A percentile compares a stretch with the other conserved stretches of the same genome.
These are phyloP conservation scores for Nothobranchius kuhntae DNA, from an alignment of 2,113 vertebrate genomes.

Conservation along the genomic window DNA sequence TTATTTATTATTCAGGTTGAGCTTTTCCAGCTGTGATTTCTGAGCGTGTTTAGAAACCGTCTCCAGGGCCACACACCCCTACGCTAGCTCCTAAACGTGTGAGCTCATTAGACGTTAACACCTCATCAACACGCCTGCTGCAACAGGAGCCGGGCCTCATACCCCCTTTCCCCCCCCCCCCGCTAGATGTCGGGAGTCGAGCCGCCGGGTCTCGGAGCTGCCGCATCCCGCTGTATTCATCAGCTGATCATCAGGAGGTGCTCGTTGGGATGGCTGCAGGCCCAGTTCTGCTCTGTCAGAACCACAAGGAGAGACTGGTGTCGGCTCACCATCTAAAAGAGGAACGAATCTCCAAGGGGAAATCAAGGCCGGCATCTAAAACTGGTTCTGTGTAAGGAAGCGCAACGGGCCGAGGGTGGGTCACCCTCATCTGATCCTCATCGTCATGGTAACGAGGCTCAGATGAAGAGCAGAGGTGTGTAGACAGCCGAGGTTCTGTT, in stretches of 20 bases:
- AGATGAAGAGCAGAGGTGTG: not conserved
- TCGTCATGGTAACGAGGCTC: constrained; percentile 26
- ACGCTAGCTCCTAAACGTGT: constrained; percentile 28
- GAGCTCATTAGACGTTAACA: constrained; percentile 56
- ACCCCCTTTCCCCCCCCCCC: constrained; percentile 13
- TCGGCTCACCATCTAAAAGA: constrained; percentile 21
- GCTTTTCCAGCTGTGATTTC: not conserved
- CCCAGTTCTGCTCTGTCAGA: constrained; percentile 5
- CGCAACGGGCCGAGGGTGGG: not conserved
- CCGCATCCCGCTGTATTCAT: constrained; percentile 21
- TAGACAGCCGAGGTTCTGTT: not conserved
- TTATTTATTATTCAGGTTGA: too few species aligned
- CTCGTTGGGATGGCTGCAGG: constrained; percentile 24
- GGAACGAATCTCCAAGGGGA: constrained; percentile 39
- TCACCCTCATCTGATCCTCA: constrained; percentile 15
- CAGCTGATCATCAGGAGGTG: constrained; percentile 16
- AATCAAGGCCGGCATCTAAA: constrained; percentile 44
- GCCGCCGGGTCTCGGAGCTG: not conserved
- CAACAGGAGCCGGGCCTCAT: constrained; percentile 26
- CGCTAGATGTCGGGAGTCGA: constrained; percentile 13
- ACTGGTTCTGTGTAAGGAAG: constrained; percentile 4
- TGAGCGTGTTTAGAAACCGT: not conserved
- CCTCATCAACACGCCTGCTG: constrained; percentile 52
- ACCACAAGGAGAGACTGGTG: constrained; percentile 24
- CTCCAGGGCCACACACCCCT: constrained; percentile 2